Base-by-base conservation (phyloP, 2,888 invertebrate species). In the Temnothorax unifasciatus region DNA sequence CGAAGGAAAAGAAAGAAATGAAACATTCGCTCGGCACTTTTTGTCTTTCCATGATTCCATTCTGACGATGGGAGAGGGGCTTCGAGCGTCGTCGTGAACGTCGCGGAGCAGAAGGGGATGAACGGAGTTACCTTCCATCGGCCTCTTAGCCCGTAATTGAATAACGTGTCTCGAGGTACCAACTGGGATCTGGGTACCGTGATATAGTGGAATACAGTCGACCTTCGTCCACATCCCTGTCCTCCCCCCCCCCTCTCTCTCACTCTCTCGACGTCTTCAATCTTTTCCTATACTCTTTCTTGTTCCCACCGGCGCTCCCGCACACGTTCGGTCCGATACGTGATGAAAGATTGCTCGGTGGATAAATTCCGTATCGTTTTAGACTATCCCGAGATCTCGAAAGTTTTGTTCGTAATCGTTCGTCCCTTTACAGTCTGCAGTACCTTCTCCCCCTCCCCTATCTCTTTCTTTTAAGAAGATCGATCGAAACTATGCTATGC, bases 101-200 rank as follows among this genome's bases (percentile, higher is more conserved):
- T 82, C 82, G 77, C 52, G 86, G 79, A 83, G 84, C 89, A 86
- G 82, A 88, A 87, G 84, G 82, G 81, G 86, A 85, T 84, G 87
- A 75, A 84, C 85, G 76, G 76, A 82, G 87, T 86, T 90, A 89
- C 88, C 90, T 89, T 91, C 64, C 86, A 87, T 89, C 90, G 88
- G 87, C 90, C 93, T 92, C 93, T 93, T 92, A 92, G 90, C 84
- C 88, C 87, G 92, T 94, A 93, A 94, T 94, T 93, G 94, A 93
- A 94, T 94, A 93, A 94, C 92, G 92, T 92, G 92, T 91, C 91
- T 90, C 88, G 88, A 90, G 91, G 90, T 92, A 91, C 90, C 66
- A 90, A 88, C 83, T 89, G 75, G 82, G 89, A 90, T 93, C 91
- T 87, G 87, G 88, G 87, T 92, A 90, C 85, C 87, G 86, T 77